Conservation (phyloP, 92 coral and sea anemone genomes). For the Chrysogorgia sp. region DNA sequence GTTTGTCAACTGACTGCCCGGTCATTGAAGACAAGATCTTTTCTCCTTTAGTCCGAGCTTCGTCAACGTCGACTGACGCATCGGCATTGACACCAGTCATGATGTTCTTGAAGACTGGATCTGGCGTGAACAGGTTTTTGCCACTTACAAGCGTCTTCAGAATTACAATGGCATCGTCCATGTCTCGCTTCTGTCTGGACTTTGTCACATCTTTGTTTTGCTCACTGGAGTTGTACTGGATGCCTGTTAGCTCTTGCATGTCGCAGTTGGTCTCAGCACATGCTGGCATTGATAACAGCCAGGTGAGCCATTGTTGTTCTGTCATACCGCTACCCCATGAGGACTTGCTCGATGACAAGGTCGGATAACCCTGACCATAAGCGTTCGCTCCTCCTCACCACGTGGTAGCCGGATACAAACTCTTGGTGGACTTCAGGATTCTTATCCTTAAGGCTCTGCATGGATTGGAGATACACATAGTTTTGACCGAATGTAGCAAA, state of each 20-base stretch:
- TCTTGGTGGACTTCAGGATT: conserved; percentile 49
- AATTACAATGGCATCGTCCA: no score
- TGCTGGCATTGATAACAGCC: no score
- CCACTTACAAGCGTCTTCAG: no score
- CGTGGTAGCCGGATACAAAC: conserved; percentile 41
- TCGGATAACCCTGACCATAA: conserved; percentile 60
- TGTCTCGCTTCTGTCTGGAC: no score
- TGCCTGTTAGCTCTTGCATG: conserved; percentile 63
- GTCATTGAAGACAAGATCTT: conserved; percentile 32
- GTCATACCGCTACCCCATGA: no score
- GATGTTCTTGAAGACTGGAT: conserved; percentile 26
- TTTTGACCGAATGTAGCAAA: conserved; percentile 10
- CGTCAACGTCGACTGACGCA: background rate
- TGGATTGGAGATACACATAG: conserved; percentile 12
- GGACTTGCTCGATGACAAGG: conserved; percentile 46
- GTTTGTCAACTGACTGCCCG: no score
- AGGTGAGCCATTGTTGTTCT: no score
- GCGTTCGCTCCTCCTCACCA: conserved; percentile 55
- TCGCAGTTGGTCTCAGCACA: no score
- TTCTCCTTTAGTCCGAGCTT: conserved; percentile 12
- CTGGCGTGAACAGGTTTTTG: no score
- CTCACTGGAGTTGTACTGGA: conserved; percentile 35
- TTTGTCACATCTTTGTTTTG: no score
- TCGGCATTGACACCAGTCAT: conserved; percentile 27
- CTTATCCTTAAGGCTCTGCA: background rate